Evolutionary conservation across 64 coral and sea anemone genomes (phyloP).

Genomic region (Acropora tenuis): DNA sequence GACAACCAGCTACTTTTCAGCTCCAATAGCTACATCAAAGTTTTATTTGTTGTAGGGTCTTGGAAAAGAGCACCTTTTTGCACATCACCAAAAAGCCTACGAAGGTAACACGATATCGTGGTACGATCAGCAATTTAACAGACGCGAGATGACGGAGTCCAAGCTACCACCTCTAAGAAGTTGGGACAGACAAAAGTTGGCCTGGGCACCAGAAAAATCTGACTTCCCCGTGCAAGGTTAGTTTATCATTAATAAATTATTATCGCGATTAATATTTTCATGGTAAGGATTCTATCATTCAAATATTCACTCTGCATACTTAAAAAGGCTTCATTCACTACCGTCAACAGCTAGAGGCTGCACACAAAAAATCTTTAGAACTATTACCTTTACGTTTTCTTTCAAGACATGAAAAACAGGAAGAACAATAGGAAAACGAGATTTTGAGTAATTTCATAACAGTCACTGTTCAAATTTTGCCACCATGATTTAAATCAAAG

Average conservation of each 20-base stretch:
- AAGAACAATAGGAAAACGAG: too few relatives aligned
- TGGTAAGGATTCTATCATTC: too few relatives aligned
- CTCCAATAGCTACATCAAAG: neutral
- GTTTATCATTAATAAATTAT: conserved; percentile 2
- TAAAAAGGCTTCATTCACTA: too few relatives aligned
- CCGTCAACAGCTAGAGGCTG: too few relatives aligned
- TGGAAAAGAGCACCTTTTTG: conserved; percentile 85
- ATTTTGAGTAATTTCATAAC: too few relatives aligned
- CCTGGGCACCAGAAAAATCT: conserved; percentile 91
- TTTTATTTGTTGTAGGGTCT: conserved; percentile 71
- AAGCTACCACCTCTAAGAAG: conserved; percentile 74
- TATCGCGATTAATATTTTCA: too few relatives aligned
- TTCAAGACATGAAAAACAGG: too few relatives aligned
- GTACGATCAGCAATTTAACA: conserved; percentile 98
- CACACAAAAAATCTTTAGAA: too few relatives aligned
- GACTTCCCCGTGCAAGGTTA: conserved; percentile 93
- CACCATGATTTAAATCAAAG: too few relatives aligned
- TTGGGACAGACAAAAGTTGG: conserved; percentile 90
- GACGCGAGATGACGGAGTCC: conserved; percentile 70
- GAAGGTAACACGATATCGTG: conserved; percentile 85
- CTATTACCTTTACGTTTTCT: too few relatives aligned
- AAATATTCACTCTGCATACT: too few relatives aligned
- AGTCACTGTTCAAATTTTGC: too few relatives aligned
- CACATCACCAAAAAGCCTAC: conserved; percentile 91
- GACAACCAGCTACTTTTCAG: neutral